Evolutionary conservation across 2,888 invertebrate species (phyloP).

Genomic region (Troides helena): DNA sequence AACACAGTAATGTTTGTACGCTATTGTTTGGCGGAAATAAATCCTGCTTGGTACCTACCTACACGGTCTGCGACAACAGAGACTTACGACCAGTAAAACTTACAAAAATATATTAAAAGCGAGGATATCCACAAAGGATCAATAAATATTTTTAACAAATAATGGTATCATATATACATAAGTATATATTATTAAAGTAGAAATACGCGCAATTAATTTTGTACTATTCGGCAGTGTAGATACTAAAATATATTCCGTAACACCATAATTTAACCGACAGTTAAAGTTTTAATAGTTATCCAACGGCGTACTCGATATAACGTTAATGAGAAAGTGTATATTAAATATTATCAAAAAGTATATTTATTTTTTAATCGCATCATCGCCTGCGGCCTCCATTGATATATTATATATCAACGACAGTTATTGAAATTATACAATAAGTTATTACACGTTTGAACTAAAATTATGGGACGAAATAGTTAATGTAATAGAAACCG

Average conservation of each 20-base stretch:
- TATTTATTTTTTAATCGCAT: background rate
- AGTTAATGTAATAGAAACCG: slow-evolving; percentile 5
- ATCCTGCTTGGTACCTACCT: too few relatives aligned
- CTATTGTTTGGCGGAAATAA: too few relatives aligned
- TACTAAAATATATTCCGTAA: slow-evolving; percentile 2
- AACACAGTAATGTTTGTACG: too few relatives aligned
- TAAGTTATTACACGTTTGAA: background rate
- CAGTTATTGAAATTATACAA: background rate
- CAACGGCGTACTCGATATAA: background rate
- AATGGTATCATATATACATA: background rate
- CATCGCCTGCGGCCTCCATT: background rate
- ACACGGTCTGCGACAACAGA: too few relatives aligned
- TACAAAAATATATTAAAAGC: too few relatives aligned
- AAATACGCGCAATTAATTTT: background rate
- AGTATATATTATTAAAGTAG: background rate
- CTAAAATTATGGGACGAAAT: background rate
- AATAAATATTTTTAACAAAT: too few relatives aligned
- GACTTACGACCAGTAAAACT: too few relatives aligned
- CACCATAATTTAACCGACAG: background rate
- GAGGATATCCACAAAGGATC: too few relatives aligned
- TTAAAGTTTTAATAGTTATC: background rate
- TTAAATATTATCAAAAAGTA: background rate
- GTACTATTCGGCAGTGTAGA: background rate
- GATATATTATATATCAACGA: too few relatives aligned
- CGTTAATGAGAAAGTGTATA: background rate